These are phyloP conservation scores for Acanthopagrus latus DNA, from an alignment of 2,797 vertebrate species.

Conservation along the genomic window DNA sequence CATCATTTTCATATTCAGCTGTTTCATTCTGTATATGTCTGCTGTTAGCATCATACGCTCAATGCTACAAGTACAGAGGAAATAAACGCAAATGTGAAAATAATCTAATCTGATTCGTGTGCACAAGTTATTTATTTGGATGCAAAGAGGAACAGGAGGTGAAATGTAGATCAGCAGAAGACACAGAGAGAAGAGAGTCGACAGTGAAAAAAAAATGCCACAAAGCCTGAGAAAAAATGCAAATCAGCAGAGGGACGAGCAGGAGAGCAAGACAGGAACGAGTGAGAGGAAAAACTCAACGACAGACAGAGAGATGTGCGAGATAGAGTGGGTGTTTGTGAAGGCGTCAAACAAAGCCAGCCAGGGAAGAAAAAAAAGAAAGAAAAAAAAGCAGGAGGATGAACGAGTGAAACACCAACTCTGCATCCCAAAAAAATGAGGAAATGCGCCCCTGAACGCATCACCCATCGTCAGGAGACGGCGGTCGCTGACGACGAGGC, in stretches of 20 bases:
- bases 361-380: slow-evolving; percentile 18
- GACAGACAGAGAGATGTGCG: slow-evolving; percentile 43
- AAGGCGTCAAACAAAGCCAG: slow-evolving; percentile 81
- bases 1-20: too few relatives aligned
- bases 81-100: too few relatives aligned
- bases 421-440: background rate
- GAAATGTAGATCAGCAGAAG: slow-evolving; percentile 6
- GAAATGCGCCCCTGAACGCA: slow-evolving; percentile 50
- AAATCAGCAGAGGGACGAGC: slow-evolving; percentile 59
- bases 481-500: slow-evolving; percentile 39
- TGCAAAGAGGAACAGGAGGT: background rate
- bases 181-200: slow-evolving; percentile 13
- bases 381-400: slow-evolving; percentile 30
- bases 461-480: slow-evolving; percentile 46
- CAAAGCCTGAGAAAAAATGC: slow-evolving; percentile 58
- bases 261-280: slow-evolving; percentile 53
- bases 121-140: too few relatives aligned
- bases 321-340: slow-evolving; percentile 79
- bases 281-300: slow-evolving; percentile 43
- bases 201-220: slow-evolving; percentile 26
- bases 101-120: background rate
- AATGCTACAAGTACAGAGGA: too few relatives aligned
- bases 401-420: slow-evolving; percentile 41
- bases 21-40: too few relatives aligned
- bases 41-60: too few relatives aligned